phyloP scores from a whole-genome alignment of 2,113 vertebrate genomes.

The Saimiri boliviensis region DNA sequence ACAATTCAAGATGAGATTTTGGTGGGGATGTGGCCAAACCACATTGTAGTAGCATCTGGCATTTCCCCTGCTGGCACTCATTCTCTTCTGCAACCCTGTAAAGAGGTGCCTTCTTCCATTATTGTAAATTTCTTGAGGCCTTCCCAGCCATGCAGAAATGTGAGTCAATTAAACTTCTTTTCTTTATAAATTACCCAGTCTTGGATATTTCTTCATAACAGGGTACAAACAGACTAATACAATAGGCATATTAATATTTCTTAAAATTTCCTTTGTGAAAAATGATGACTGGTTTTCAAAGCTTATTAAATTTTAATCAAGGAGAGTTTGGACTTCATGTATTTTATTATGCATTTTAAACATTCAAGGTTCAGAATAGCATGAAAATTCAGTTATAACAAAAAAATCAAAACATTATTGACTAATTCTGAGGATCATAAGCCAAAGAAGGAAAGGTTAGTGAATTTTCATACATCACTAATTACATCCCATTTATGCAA shows the following conservation, averaged over 20 bases:
- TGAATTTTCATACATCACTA: neutral
- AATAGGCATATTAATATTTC: neutral
- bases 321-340: neutral
- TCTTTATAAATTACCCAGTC: too few species aligned
- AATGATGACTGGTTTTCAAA: conserved; percentile 17
- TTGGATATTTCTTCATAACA: too few species aligned
- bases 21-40: too few species aligned
- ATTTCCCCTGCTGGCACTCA: too few species aligned
- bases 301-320: neutral
- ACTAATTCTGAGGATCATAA: neutral
- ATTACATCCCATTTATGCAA: neutral
- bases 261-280: neutral
- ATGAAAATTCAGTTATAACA: neutral
- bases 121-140: too few species aligned
- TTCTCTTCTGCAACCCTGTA: too few species aligned
- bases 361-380: neutral
- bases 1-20: too few species aligned
- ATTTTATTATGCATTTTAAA: neutral
- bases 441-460: neutral
- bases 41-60: too few species aligned
- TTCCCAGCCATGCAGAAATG: too few species aligned
- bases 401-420: neutral
- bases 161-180: too few species aligned
- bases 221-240: too few species aligned
- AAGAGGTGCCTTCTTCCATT: too few species aligned